A percentile compares a stretch with the other conserved stretches of the same genome.
Conservation (phyloP, 2,888 invertebrate genomes). For the Pocota personata region DNA sequence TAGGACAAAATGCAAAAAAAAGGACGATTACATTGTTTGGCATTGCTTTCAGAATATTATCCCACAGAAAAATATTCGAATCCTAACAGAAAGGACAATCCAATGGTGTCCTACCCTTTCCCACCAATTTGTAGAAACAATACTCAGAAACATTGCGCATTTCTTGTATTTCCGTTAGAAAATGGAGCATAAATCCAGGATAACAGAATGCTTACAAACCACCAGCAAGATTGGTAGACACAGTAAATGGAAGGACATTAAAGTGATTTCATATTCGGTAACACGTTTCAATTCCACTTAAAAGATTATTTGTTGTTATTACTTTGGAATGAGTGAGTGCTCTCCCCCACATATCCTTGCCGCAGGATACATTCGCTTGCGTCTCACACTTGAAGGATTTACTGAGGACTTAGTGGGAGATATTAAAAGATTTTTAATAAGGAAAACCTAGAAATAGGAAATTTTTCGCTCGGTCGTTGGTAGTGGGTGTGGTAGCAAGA, state of each 20-base stretch:
- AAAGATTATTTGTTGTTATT: conserved; percentile 69
- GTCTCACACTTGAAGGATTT: conserved; percentile 55
- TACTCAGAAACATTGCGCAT: conserved; percentile 23
- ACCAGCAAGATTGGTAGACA: conserved; percentile 14
- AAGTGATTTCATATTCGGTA: conserved; percentile 72
- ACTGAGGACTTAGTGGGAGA: conserved; percentile 64
- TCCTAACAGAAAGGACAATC: conserved; percentile 34
- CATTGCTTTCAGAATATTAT: conserved; percentile 69
- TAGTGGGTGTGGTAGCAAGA: not conserved
- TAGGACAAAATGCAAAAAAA: conserved; percentile 16
- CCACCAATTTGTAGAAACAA: conserved; percentile 37
- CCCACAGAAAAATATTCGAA: conserved; percentile 43
- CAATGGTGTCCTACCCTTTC: conserved; percentile 12
- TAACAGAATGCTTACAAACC: conserved; percentile 6
- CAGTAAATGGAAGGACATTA: conserved; percentile 68
- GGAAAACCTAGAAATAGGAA: conserved; percentile 48
- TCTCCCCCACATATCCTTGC: conserved; percentile 16
- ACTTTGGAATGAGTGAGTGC: conserved; percentile 20
- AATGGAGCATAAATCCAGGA: conserved; percentile 65
- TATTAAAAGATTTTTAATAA: conserved; percentile 73
- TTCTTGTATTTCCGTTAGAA: conserved; percentile 38
- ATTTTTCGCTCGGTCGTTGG: conserved; percentile 46
- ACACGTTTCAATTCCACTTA: conserved; percentile 74
- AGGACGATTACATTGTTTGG: conserved; percentile 61
- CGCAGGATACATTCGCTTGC: conserved; percentile 25